These are phyloP conservation scores for Ophion obscuratus DNA, from an alignment of 2,888 invertebrate genomes.

Conservation along the genomic window DNA sequence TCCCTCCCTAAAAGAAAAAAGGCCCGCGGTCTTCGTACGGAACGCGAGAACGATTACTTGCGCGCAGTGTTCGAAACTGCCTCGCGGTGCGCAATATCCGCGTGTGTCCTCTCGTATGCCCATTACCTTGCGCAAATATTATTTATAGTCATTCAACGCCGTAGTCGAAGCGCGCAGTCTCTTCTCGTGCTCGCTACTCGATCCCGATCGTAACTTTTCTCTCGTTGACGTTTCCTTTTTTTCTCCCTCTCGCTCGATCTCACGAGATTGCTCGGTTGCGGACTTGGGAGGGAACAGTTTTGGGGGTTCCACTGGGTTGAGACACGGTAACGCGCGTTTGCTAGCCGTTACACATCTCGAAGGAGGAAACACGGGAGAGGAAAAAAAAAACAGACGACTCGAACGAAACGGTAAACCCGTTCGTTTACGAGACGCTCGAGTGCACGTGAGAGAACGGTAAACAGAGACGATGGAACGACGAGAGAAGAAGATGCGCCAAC, in stretches of 20 bases:
- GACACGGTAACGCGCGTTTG: not conserved
- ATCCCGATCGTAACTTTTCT: not conserved
- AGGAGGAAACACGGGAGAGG: not conserved
- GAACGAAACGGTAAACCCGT: conserved; percentile 75
- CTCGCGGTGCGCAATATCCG: too few species aligned
- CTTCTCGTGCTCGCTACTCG: not conserved
- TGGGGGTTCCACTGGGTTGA: too few species aligned
- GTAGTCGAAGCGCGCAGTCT: too few species aligned
- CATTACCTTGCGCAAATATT: conserved; percentile 78
- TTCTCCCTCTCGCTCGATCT: not conserved
- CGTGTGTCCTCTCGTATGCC: conserved; percentile 67
- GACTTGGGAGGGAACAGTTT: too few species aligned
- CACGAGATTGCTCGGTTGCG: not conserved
- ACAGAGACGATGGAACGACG: conserved; percentile 1
- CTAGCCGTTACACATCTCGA: not conserved
- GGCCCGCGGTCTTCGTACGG: too few species aligned
- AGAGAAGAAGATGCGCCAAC: conserved; percentile 33
- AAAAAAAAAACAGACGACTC: conserved; percentile 19
- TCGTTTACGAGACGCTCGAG: conserved; percentile 73
- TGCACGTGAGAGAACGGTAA: conserved; percentile 75
- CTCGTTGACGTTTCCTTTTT: conserved; percentile 12
- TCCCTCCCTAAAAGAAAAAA: too few species aligned
- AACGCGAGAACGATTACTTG: too few species aligned
- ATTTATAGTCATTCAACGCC: conserved; percentile 63
- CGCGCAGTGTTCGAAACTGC: too few species aligned